A percentile compares a stretch with the other conserved stretches of the same genome.
Conservation (phyloP, 2,113 vertebrate species). For the Etia nguti region DNA sequence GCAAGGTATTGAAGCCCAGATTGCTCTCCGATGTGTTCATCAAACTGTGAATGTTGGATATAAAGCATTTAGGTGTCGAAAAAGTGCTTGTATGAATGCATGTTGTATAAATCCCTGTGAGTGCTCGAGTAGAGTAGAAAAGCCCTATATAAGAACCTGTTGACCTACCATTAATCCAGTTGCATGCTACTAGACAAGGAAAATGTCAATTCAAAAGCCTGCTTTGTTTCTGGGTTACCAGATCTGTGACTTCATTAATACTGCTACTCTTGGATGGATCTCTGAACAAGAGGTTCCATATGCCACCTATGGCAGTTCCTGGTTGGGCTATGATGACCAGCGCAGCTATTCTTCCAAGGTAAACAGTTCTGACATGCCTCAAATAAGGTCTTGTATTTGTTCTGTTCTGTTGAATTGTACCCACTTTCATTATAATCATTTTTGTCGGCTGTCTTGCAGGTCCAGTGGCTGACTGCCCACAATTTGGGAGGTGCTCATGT, state of each 20-base stretch:
- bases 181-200: not conserved
- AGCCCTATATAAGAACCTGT: not conserved
- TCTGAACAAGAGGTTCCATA: conserved; percentile 77
- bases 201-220: not conserved
- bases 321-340: conserved; percentile 80
- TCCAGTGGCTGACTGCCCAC: conserved; percentile 66
- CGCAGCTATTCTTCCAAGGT: conserved; percentile 77
- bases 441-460: conserved; percentile 44
- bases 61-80: not conserved
- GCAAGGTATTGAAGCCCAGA: not conserved
- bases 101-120: not conserved
- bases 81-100: not conserved
- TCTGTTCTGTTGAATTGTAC: not conserved
- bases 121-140: not conserved
- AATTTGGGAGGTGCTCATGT: conserved; percentile 78
- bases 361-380: not conserved
- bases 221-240: conserved; percentile 9
- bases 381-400: not conserved
- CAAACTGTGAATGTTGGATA: not conserved
- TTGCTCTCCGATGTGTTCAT: not conserved
- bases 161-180: not conserved
- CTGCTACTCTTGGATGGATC: conserved; percentile 53
- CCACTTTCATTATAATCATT: not conserved
- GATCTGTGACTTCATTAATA: conserved; percentile 70
- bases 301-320: conserved; percentile 71